Evolutionary conservation across 1,140 invertebrate genomes (phyloP).

Genomic region (Panagrolaimus sp.): DNA sequence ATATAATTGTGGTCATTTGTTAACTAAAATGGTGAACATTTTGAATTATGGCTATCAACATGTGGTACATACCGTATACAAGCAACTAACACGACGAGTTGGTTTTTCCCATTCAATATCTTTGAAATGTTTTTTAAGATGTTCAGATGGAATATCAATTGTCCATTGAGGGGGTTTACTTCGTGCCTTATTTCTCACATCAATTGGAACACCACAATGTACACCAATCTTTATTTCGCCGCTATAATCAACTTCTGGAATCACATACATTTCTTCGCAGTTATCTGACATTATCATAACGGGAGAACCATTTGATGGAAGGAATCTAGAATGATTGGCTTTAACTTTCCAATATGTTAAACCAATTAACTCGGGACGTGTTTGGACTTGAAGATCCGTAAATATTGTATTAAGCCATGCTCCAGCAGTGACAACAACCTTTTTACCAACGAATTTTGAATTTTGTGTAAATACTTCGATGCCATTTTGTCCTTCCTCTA

Average conservation of each 20-base stretch:
- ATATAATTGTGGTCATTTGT: conserved; percentile 43
- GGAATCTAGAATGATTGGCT: conserved; percentile 21
- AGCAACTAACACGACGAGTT: conserved; percentile 25
- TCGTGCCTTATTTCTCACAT: neutral
- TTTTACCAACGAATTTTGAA: neutral
- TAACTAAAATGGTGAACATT: conserved; percentile 35
- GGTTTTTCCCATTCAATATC: conserved; percentile 33
- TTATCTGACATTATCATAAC: conserved; percentile 39
- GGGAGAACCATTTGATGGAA: conserved; percentile 29
- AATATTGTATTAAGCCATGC: conserved; percentile 38
- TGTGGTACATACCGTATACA: conserved; percentile 53
- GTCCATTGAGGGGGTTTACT: neutral
- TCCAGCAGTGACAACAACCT: conserved; percentile 36
- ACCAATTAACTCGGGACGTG: conserved; percentile 24
- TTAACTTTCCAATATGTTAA: conserved; percentile 43
- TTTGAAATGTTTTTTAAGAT: conserved; percentile 30
- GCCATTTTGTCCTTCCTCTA: conserved; percentile 1
- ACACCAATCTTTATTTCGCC: conserved; percentile 36
- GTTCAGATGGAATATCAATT: neutral
- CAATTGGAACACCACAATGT: conserved; percentile 27
- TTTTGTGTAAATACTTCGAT: conserved; percentile 12
- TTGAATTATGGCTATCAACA: too few relatives aligned
- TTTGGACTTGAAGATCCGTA: conserved; percentile 24
- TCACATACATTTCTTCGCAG: conserved; percentile 36
- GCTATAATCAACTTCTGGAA: conserved; percentile 41